These are phyloP conservation scores for Saccopteryx bilineata DNA, from an alignment of 2,113 vertebrate species.

Conservation along the genomic window DNA sequence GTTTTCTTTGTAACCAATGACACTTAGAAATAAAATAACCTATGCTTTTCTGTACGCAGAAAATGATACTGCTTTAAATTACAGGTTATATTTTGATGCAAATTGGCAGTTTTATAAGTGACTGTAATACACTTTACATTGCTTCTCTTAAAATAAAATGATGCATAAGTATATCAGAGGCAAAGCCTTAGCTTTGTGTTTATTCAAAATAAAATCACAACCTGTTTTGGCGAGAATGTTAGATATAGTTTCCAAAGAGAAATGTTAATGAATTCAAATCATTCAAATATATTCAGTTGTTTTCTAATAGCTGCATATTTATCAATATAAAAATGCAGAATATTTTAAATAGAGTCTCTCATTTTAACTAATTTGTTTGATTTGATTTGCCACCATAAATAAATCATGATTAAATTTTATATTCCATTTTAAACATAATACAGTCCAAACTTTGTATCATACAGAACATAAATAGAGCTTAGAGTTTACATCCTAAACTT, in stretches of 20 bases:
- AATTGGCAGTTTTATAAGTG: not conserved
- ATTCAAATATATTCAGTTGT: not conserved
- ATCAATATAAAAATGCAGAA: not conserved
- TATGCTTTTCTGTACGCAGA: not conserved
- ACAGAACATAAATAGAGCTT: not conserved
- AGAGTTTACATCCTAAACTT: slow-evolving; percentile 49
- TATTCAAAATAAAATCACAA: not conserved
- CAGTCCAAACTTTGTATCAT: not conserved
- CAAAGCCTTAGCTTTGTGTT: not conserved
- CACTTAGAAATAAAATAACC: slow-evolving; percentile 15
- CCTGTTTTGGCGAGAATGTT: not conserved
- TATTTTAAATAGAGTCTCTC: slow-evolving; percentile 27
- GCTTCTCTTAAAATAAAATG: slow-evolving; percentile 23
- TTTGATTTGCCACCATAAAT: slow-evolving; percentile 53
- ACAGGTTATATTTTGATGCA: too few relatives aligned
- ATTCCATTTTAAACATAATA: slow-evolving; percentile 37
- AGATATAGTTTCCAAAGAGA: not conserved
- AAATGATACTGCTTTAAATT: not conserved
- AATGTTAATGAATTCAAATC: not conserved
- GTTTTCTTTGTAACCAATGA: not conserved
- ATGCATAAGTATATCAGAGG: not conserved
- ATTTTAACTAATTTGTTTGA: not conserved
- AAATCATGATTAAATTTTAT: not conserved
- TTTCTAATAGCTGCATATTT: not conserved
- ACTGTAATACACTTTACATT: not conserved